Base-by-base conservation (phyloP, 2,797 vertebrate species). In the Odontamblyopus rebecca region DNA sequence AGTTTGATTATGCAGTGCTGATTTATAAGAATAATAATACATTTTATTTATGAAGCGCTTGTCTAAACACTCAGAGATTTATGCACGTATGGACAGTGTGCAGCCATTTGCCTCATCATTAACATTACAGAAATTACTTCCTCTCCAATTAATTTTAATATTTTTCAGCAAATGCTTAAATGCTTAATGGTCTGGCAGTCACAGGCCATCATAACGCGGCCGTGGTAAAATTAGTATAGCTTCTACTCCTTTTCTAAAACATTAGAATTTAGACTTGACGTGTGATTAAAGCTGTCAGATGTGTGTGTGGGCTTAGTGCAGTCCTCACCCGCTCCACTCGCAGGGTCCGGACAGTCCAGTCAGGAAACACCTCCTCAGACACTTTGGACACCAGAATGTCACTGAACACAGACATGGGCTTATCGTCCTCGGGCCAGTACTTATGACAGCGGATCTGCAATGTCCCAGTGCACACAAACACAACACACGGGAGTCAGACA, bases 361-460 rank as follows among this genome's bases (percentile, higher is more conserved):
- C 96, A 71, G 95, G 95, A 71, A 95, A 93, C 76, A 93, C 87
- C 63, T 98, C 96, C 85, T 99, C 97, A 68, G 95, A 92, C 81
- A 98, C 88, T 90, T 99, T 99, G 71, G 97, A 98, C 81, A 99
- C 96, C 76, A 98, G 94, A 87, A 99, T 98, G 89, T 99, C 97
- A 82, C 97, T 97, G 89, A 99, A 99, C 79, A 99, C 97, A 0
- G 97, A 97, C 81, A 99, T 96, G 0, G 97, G 98, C 87, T 98
- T 99, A 86, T 97, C 97, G 89, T 99, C 98, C 86, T 98, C 98
- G 59, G 98, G 98, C 98, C 98, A 99, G 74, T 99, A 99, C 73
- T 98, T 97, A 89, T 99, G 97, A 89, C 98, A 99, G 77, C 97
- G 95, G 87, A 96, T 96, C 98, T 99, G 91, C 77, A 94, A 90